A percentile compares a stretch with the other conserved stretches of the same genome.
phyloP scores from a whole-genome alignment of 2,888 invertebrate genomes.

The Coleophora flavipennella region DNA sequence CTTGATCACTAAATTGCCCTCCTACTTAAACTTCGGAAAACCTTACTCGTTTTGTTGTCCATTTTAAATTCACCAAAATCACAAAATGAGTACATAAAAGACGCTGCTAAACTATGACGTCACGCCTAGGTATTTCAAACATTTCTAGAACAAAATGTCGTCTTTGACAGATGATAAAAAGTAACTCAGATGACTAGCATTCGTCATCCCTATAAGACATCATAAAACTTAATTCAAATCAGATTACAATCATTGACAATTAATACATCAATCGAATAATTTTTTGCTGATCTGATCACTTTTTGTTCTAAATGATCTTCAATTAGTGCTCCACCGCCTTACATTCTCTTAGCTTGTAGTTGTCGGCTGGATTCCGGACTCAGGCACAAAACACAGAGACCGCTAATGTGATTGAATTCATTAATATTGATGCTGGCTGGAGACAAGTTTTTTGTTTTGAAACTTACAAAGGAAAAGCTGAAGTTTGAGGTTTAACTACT shows the following conservation, averaged over 20 bases:
- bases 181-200: too few species aligned
- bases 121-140: too few species aligned
- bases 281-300: conserved; percentile 17
- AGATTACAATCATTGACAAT: conserved; percentile 1
- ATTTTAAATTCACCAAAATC: too few species aligned
- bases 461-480: conserved; percentile 6
- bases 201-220: too few species aligned
- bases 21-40: too few species aligned
- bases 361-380: conserved; percentile 23
- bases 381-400: conserved; percentile 30
- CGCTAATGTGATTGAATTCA: conserved; percentile 44
- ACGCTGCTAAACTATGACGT: too few species aligned
- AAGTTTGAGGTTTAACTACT: not conserved
- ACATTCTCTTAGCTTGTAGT: conserved; percentile 38
- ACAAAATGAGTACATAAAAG: too few species aligned
- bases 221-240: too few species aligned
- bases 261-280: conserved; percentile 17
- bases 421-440: conserved; percentile 39
- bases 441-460: conserved; percentile 13
- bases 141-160: too few species aligned
- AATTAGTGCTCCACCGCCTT: conserved; percentile 35
- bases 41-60: too few species aligned
- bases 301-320: conserved; percentile 21
- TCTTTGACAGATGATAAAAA: too few species aligned
- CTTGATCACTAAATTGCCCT: too few species aligned